Evolutionary conservation across 2,888 invertebrate genomes (phyloP).

Genomic region (Oscheius sp.): DNA sequence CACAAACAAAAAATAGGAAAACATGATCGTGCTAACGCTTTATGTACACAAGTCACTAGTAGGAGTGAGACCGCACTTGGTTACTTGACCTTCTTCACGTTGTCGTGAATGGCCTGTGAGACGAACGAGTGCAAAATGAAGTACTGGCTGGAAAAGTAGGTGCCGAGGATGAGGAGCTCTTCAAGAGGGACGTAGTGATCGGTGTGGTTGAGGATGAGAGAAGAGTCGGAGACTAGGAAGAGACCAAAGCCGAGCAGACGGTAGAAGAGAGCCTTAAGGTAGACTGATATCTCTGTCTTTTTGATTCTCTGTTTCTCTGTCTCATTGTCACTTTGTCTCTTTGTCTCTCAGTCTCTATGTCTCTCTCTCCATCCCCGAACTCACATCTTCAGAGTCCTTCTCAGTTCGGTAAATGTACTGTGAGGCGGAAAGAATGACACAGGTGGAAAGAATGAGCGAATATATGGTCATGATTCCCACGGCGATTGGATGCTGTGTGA

Average conservation of each 20-base stretch:
- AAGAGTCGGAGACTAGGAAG: slow-evolving; percentile 65
- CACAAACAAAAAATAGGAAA: neutral
- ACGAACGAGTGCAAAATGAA: slow-evolving; percentile 44
- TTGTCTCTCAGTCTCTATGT: too few species aligned
- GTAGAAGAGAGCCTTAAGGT: slow-evolving; percentile 31
- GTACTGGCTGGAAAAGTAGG: slow-evolving; percentile 66
- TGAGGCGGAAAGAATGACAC: slow-evolving; percentile 50
- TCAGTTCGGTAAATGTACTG: slow-evolving; percentile 53
- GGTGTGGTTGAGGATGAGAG: slow-evolving; percentile 62
- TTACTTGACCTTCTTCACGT: slow-evolving; percentile 26
- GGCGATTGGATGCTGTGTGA: slow-evolving; percentile 36
- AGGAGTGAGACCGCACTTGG: neutral
- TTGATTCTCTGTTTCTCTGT: slow-evolving; percentile 2
- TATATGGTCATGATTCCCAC: slow-evolving; percentile 52
- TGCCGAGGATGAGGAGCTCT: slow-evolving; percentile 52
- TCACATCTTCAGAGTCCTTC: slow-evolving; percentile 43
- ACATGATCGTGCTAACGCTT: neutral
- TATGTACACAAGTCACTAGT: slow-evolving; percentile 6
- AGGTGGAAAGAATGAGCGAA: slow-evolving; percentile 54
- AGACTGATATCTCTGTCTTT: neutral
- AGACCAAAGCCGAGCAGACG: slow-evolving; percentile 41
- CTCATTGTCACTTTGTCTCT: too few species aligned
- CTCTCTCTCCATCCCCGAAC: neutral
- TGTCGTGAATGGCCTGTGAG: slow-evolving; percentile 21
- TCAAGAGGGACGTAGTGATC: slow-evolving; percentile 50